phyloP scores from a whole-genome alignment of 1,140 invertebrate genomes.

The Dreissena polymorpha region DNA sequence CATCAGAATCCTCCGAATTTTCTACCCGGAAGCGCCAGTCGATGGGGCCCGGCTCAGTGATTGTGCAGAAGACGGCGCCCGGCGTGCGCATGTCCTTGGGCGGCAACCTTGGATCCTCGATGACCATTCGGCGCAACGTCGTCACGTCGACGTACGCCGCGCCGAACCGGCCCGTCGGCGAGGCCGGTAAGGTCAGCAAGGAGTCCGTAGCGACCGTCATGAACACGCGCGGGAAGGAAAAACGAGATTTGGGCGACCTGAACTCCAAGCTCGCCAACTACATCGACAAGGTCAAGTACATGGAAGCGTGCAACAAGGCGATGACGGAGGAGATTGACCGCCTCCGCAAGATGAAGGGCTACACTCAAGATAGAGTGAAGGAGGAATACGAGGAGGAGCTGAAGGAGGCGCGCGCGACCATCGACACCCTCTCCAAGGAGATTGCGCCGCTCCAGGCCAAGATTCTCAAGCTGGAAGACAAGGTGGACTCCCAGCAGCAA shows the following conservation, averaged over 20 bases:
- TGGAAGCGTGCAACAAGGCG: constrained; percentile 33
- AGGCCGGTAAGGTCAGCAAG: constrained; percentile 37
- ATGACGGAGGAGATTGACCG: constrained; percentile 16
- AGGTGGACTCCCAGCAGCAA: constrained; percentile 18
- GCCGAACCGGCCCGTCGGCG: constrained; percentile 17
- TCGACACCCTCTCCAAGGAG: not conserved
- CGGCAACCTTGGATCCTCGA: not conserved
- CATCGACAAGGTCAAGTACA: constrained; percentile 32
- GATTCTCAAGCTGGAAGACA: constrained; percentile 24
- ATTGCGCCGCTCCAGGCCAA: constrained; percentile 16
- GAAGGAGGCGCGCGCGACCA: constrained; percentile 4
- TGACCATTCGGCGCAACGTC: not conserved
- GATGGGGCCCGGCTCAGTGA: not conserved
- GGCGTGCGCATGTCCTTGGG: not conserved
- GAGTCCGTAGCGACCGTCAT: constrained; percentile 21
- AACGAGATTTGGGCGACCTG: constrained; percentile 26
- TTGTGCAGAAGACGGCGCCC: not conserved
- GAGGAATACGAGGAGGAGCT: constrained; percentile 47
- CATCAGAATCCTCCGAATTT: too few species aligned
- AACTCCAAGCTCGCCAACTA: constrained; percentile 29
- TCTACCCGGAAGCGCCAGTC: not conserved
- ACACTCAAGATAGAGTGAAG: constrained; percentile 2
- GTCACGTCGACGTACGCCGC: not conserved
- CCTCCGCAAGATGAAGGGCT: constrained; percentile 33
- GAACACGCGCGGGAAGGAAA: constrained; percentile 31